A percentile compares a stretch with the other conserved stretches of the same genome.
Evolutionary conservation across 1,140 invertebrate species (phyloP).

Genomic region (Hycleus cichorii): DNA sequence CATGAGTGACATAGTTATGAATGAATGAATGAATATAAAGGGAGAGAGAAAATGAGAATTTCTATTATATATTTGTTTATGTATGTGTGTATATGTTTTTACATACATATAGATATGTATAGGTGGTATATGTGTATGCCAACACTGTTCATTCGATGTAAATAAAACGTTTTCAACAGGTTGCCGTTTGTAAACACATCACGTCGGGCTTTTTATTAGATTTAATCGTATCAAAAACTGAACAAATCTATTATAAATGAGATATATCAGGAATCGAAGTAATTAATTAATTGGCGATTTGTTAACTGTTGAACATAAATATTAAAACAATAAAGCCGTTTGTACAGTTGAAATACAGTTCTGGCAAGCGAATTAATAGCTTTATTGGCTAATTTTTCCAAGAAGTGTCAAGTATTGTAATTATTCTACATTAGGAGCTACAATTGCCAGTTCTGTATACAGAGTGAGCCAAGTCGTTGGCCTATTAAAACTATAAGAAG

Average conservation of each 20-base stretch:
- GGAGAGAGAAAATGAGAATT: conserved; percentile 13
- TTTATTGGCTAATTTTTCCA: no score
- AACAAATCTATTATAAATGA: conserved; percentile 11
- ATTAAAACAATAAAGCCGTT: no score
- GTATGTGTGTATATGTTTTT: conserved; percentile 7
- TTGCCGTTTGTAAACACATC: conserved; percentile 20
- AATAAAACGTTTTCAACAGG: conserved; percentile 25
- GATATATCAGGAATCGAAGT: background rate
- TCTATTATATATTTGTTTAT: no score
- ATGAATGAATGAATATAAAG: conserved; percentile 3
- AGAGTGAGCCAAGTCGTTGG: no score
- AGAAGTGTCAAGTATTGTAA: no score
- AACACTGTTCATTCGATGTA: conserved; percentile 17
- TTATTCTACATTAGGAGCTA: no score
- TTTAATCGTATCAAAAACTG: conserved; percentile 21
- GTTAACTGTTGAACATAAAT: no score
- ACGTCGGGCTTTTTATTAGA: conserved; percentile 21
- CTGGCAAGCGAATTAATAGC: no score
- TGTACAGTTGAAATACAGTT: no score
- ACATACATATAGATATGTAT: background rate
- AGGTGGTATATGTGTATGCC: background rate
- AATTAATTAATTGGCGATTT: no score
- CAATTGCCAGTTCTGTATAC: no score
- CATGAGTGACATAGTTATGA: conserved; percentile 18
- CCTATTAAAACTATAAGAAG: no score